Evolutionary conservation across 2,888 invertebrate species (phyloP).

Genomic region (Macaria notata): DNA sequence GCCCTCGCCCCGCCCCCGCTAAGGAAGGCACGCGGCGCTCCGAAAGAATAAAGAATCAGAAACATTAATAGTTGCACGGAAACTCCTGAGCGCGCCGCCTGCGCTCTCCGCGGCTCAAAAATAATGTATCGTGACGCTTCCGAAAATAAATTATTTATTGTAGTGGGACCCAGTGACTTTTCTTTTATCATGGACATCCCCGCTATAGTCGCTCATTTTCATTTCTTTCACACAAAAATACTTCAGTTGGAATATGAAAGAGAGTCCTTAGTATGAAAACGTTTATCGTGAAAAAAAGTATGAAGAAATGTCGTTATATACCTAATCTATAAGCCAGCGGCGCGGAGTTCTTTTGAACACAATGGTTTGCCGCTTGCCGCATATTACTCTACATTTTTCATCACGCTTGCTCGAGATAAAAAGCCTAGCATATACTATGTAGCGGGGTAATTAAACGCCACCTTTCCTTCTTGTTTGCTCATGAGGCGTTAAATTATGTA

Average conservation of each 20-base stretch:
- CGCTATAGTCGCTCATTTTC: constrained; percentile 15
- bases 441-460: constrained; percentile 27
- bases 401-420: constrained; percentile 27
- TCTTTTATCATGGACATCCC: too few relatives aligned
- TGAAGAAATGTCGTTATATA: constrained; percentile 43
- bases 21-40: too few relatives aligned
- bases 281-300: constrained; percentile 58
- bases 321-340: constrained; percentile 37
- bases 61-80: too few relatives aligned
- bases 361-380: constrained; percentile 36
- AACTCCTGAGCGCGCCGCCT: too few relatives aligned
- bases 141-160: too few relatives aligned
- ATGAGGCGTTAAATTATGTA: constrained; percentile 16
- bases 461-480: constrained; percentile 14
- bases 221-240: constrained; percentile 23
- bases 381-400: constrained; percentile 43
- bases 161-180: too few relatives aligned
- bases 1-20: too few relatives aligned
- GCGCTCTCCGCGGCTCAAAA: too few relatives aligned
- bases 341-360: constrained; percentile 36
- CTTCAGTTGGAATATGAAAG: constrained; percentile 25
- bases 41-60: too few relatives aligned
- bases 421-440: constrained; percentile 15
- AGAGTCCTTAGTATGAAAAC: constrained; percentile 28
- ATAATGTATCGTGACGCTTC: too few relatives aligned